Percentiles rank a stretch among this genome's conserved stretches.
phyloP scores from a whole-genome alignment of 2,797 vertebrate species.

The Eurystomus glaucurus region DNA sequence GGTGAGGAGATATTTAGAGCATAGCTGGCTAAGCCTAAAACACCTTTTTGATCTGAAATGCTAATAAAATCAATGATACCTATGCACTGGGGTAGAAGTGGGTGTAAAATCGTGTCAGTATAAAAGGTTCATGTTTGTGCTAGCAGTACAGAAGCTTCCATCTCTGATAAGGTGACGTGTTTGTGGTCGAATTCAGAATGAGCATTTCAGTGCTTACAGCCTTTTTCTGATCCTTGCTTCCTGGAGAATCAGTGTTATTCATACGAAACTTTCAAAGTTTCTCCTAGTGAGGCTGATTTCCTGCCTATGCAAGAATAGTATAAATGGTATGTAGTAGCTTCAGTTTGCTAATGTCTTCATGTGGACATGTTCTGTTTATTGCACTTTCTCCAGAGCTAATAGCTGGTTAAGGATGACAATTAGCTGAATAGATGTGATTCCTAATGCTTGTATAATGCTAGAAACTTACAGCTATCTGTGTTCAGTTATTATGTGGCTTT shows the following conservation, averaged over 20 bases:
- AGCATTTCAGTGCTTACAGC: background rate
- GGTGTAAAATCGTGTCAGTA: background rate
- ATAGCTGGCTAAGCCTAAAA: background rate
- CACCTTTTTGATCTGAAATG: background rate
- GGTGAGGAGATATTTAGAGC: background rate
- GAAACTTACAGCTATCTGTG: background rate
- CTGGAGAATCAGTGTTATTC: background rate
- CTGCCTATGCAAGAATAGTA: background rate
- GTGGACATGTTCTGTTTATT: background rate
- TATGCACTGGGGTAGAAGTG: background rate
- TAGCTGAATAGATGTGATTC: background rate
- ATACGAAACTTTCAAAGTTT: background rate
- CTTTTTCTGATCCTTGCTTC: background rate
- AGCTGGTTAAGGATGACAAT: background rate
- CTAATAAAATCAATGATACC: background rate
- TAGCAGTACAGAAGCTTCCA: background rate
- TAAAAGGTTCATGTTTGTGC: background rate
- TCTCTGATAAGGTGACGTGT: background rate
- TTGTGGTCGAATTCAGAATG: background rate
- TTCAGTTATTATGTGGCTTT: background rate
- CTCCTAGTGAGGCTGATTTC: background rate
- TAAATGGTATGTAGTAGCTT: background rate
- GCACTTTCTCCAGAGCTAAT: background rate
- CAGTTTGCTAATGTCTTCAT: background rate
- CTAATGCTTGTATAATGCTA: background rate